Percentiles rank a stretch among this genome's conserved stretches.
phyloP scores from a whole-genome alignment of 2,888 invertebrate genomes.

The Agriopis leucophaearia region DNA sequence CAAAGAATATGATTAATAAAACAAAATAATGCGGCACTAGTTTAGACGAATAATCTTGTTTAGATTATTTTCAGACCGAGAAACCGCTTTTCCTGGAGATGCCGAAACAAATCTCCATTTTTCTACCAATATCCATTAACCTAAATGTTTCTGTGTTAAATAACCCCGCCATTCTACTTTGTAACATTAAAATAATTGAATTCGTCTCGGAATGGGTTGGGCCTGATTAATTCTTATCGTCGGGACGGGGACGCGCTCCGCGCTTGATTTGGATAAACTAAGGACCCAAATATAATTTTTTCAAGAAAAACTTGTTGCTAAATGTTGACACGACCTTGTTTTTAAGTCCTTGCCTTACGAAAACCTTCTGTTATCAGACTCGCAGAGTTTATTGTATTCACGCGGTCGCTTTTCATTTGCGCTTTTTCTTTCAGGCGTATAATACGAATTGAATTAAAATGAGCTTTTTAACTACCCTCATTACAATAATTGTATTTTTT shows the following conservation, averaged over 20 bases:
- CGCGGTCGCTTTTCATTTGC: background rate
- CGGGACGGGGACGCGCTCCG: slow-evolving; percentile 40
- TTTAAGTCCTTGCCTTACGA: background rate
- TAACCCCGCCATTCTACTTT: slow-evolving; percentile 50
- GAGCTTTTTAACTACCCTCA: no score
- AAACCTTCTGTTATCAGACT: slow-evolving; percentile 5
- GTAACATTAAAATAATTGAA: slow-evolving; percentile 53
- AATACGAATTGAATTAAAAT: background rate
- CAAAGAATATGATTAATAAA: slow-evolving; percentile 33
- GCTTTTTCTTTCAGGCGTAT: background rate
- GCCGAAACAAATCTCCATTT: slow-evolving; percentile 46
- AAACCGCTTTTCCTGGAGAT: slow-evolving; percentile 33
- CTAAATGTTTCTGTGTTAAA: slow-evolving; percentile 52
- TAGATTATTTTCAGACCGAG: slow-evolving; percentile 29
- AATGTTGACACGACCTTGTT: slow-evolving; percentile 18
- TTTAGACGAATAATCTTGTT: slow-evolving; percentile 31
- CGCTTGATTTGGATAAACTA: slow-evolving; percentile 47
- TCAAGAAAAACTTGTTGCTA: slow-evolving; percentile 15
- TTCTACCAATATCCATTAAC: slow-evolving; percentile 51
- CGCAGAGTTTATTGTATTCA: background rate
- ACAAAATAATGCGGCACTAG: slow-evolving; percentile 32
- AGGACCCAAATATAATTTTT: slow-evolving; percentile 31
- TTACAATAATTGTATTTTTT: no score
- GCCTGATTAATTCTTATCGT: slow-evolving; percentile 52
- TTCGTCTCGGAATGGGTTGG: slow-evolving; percentile 49